These are phyloP conservation scores for Cassiopea andromeda DNA, from an alignment of 30 jellyfish, hydroid and myxozoan species.

Conservation along the genomic window DNA sequence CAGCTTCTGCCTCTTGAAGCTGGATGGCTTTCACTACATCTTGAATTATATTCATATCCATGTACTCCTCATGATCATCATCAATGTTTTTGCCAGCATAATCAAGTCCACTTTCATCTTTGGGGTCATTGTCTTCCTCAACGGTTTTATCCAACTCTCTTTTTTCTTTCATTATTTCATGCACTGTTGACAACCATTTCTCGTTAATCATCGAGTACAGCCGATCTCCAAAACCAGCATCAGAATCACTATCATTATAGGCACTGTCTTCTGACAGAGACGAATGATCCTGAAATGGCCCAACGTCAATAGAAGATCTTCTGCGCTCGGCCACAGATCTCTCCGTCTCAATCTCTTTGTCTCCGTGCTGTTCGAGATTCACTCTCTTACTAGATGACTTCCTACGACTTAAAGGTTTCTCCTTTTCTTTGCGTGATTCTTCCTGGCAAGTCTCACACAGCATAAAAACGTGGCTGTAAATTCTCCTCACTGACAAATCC, in stretches of 20 bases:
- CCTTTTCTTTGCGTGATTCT: not conserved
- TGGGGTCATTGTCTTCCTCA: not conserved
- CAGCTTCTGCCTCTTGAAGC: too few species aligned
- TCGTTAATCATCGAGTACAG: not conserved
- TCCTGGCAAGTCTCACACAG: slow-evolving; percentile 20
- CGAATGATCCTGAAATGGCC: not conserved
- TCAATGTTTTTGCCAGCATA: not conserved
- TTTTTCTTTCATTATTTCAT: not conserved
- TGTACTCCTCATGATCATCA: not conserved
- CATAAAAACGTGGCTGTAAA: slow-evolving; percentile 22
- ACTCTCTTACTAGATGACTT: not conserved
- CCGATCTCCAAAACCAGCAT: not conserved
- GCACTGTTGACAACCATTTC: not conserved
- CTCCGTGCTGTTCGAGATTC: not conserved
- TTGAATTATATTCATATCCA: not conserved
- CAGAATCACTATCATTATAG: not conserved
- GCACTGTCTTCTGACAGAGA: not conserved
- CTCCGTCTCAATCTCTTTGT: not conserved
- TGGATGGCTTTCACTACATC: too few species aligned
- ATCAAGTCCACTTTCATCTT: not conserved
- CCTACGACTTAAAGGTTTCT: not conserved
- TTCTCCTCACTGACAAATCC: not conserved
- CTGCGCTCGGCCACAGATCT: not conserved
- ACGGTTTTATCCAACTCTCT: too few species aligned
- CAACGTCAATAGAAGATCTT: not conserved